A percentile compares a stretch with the other conserved stretches of the same genome.
These are phyloP conservation scores for Pachyramphus minor DNA, from an alignment of 2,113 vertebrate species.

Conservation along the genomic window DNA sequence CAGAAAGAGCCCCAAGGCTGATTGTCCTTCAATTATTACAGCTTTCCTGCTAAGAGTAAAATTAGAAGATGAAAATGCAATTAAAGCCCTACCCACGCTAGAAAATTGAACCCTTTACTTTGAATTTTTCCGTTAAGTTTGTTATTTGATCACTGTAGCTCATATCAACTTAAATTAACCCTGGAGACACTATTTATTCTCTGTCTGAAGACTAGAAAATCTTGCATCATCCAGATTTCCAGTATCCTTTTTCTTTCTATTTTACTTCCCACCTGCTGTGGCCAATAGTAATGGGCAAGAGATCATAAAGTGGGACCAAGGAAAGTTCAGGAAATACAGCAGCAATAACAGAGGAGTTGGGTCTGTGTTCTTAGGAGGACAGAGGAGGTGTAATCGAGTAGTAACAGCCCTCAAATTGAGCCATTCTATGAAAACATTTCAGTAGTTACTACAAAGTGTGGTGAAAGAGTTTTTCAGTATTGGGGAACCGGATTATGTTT, in stretches of 20 bases:
- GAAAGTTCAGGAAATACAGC: neutral
- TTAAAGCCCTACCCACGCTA: neutral
- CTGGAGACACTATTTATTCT: neutral
- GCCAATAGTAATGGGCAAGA: neutral
- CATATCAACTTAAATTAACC: neutral
- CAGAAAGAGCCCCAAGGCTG: neutral
- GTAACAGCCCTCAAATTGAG: neutral
- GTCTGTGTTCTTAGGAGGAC: neutral
- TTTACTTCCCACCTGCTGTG: neutral
- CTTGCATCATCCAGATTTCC: neutral
- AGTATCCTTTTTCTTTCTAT: neutral
- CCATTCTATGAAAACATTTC: neutral
- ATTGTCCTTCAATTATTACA: neutral
- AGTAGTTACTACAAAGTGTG: neutral
- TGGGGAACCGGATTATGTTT: neutral
- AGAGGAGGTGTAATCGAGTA: neutral
- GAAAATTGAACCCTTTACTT: neutral
- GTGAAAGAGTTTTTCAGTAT: neutral
- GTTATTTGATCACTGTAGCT: neutral
- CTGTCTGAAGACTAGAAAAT: neutral
- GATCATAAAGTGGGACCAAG: neutral
- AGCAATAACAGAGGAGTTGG: neutral
- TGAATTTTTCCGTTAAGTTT: neutral
- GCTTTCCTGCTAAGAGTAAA: neutral
- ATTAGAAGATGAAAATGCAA: slow-evolving; percentile 4